Evolutionary conservation across 1,140 invertebrate species (phyloP).

Genomic region (Ditylenchus dipsaci): DNA sequence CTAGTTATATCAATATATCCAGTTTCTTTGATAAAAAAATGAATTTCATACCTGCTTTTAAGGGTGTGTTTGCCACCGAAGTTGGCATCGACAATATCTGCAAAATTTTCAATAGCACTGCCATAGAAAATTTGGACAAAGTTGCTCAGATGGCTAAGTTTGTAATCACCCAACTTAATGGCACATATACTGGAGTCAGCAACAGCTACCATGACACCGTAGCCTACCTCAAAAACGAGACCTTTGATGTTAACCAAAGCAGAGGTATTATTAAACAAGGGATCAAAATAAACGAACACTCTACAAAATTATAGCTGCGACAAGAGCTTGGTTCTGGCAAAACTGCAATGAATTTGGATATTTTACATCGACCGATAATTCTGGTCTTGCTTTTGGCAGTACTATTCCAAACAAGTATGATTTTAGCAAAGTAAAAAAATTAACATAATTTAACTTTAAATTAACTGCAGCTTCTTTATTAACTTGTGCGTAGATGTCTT

Average conservation of each 20-base stretch:
- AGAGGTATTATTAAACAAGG: background rate
- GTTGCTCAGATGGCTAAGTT: background rate
- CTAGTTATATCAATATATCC: too few relatives aligned
- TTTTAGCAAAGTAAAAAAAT: background rate
- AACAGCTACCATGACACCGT: background rate
- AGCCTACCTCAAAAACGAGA: background rate
- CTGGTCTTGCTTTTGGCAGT: background rate
- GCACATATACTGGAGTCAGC: background rate
- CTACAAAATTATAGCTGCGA: background rate
- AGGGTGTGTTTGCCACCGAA: background rate
- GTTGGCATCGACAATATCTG: background rate
- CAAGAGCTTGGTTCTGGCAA: slow-evolving; percentile 7
- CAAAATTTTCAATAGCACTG: background rate
- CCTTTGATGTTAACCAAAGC: background rate
- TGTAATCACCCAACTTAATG: background rate
- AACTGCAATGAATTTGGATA: slow-evolving; percentile 3
- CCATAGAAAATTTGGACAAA: background rate
- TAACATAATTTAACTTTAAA: background rate
- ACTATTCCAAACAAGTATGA: background rate
- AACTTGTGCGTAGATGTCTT: background rate
- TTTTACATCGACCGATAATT: slow-evolving; percentile 2
- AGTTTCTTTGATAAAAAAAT: too few relatives aligned
- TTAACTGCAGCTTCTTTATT: background rate
- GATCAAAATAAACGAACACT: background rate
- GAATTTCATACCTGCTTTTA: too few relatives aligned